Evolutionary conservation across 1,140 invertebrate genomes (phyloP), one percentile per base, ranked within the genome.

Genomic region (Heliothis subflexa): DNA sequence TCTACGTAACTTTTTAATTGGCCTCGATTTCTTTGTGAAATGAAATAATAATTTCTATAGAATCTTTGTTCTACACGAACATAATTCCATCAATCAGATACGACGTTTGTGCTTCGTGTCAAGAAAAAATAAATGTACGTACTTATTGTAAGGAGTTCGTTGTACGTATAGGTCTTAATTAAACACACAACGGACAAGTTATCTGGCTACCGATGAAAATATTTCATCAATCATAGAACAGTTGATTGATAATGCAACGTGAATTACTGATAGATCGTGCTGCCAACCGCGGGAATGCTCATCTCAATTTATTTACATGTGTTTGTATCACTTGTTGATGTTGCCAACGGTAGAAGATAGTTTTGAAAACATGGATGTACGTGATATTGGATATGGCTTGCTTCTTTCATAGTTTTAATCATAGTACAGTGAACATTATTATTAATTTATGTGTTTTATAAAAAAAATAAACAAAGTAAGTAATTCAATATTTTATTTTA

Each of bases 241-340:
- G 82, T 91, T 94, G 93, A 94, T 94, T 94, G 93, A 94, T 94
- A 93, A 91, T 89, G 87, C 87, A 85, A 89, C 85, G 91, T 94
- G 93, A 93, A 93, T 93, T 94, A 93, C 91, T 93, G 91, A 94
- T 94, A 89, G 86, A 92, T 92, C 84, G 83, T 84, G 86, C 87
- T 85, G 87, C 87, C 86, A 84, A 85, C 82, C 72, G 76, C 80
- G 75, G 83, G 89, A 89, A 90, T 88, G 87, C 85, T 89, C 88
- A 83, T 89, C 88, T 93, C 91, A 89, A 93, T 94, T 93, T 93
- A 93, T 93, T 93, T 94, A 92, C 89, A 93, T 92, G 87, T 93
- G 89, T 92, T 89, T 89, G 88, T 92, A 89, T 87, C 86, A 94
- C 91, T 93, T 94, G 91, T 92, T 93, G 91, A 91, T 91, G 85